Evolutionary conservation across 1,140 invertebrate genomes (phyloP).

Genomic region (Rhyacophila brunnea): DNA sequence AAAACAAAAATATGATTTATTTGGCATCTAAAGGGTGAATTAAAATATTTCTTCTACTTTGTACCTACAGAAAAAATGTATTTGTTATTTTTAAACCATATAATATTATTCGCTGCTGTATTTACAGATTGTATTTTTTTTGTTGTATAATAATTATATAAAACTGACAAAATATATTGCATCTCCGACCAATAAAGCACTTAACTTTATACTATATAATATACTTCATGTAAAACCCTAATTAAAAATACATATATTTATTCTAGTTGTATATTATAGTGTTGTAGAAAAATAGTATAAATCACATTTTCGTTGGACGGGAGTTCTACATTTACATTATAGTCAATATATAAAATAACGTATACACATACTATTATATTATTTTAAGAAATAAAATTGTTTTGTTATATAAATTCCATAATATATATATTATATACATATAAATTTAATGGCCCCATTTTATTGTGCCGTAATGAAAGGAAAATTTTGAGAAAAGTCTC

Average conservation of each 20-base stretch:
- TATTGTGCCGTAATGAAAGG: too few relatives aligned
- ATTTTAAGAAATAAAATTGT: too few relatives aligned
- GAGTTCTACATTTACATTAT: not conserved
- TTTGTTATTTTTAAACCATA: too few relatives aligned
- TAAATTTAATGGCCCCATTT: too few relatives aligned
- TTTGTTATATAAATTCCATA: too few relatives aligned
- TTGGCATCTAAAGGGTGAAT: not conserved
- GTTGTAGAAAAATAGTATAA: constrained; percentile 6
- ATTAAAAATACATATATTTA: constrained; percentile 17
- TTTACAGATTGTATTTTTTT: too few relatives aligned
- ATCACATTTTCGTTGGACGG: constrained; percentile 17
- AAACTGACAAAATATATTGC: constrained; percentile 21
- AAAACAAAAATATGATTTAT: not conserved
- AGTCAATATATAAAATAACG: not conserved
- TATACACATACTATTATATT: too few relatives aligned
- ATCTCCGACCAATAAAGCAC: constrained; percentile 29
- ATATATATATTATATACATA: too few relatives aligned
- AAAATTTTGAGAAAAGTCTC: too few relatives aligned
- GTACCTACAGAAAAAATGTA: not conserved
- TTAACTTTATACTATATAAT: constrained; percentile 12
- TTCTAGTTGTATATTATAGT: constrained; percentile 9
- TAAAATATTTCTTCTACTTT: not conserved
- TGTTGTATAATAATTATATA: too few relatives aligned
- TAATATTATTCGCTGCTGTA: too few relatives aligned
- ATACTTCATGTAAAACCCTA: constrained; percentile 8